phyloP scores from a whole-genome alignment of 2,888 invertebrate genomes.

The Hydroisotoma schaefferi region DNA sequence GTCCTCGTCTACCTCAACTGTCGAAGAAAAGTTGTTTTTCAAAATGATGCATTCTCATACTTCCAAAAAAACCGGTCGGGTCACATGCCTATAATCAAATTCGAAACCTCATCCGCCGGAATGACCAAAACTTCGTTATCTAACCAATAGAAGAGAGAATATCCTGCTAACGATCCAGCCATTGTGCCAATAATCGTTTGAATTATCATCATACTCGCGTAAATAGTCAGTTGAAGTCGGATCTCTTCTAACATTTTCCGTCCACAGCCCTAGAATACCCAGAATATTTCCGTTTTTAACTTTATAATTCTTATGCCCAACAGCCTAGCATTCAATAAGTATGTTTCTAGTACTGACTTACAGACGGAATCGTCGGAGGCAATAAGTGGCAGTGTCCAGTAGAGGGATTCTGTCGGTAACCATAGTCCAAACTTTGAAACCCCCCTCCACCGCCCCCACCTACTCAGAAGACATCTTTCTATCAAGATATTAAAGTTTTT shows the following conservation, averaged over 20 bases:
- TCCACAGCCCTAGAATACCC: conserved; percentile 39
- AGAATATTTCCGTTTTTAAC: background rate
- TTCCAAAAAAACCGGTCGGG: too few relatives aligned
- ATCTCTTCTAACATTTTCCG: conserved; percentile 31
- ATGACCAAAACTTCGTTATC: conserved; percentile 42
- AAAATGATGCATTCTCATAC: too few relatives aligned
- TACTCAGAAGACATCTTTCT: too few relatives aligned
- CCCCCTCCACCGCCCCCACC: conserved; percentile 8
- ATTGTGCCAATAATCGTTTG: conserved; percentile 22
- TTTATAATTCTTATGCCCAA: background rate
- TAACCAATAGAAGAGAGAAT: conserved; percentile 45
- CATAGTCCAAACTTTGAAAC: conserved; percentile 24
- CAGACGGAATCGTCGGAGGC: conserved; percentile 41
- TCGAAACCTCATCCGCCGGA: conserved; percentile 44
- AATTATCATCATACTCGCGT: conserved; percentile 24
- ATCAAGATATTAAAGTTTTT: too few relatives aligned
- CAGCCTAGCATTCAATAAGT: background rate
- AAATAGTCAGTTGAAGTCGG: conserved; percentile 17
- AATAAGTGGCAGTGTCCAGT: conserved; percentile 44
- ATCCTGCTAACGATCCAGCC: conserved; percentile 27
- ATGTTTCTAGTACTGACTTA: background rate
- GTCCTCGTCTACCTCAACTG: too few relatives aligned
- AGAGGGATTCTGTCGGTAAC: conserved; percentile 27
- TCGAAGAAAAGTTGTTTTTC: too few relatives aligned
- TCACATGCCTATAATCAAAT: conserved; percentile 41